Base-by-base conservation (phyloP, 2,888 invertebrate genomes). In the Sturmia bella region DNA sequence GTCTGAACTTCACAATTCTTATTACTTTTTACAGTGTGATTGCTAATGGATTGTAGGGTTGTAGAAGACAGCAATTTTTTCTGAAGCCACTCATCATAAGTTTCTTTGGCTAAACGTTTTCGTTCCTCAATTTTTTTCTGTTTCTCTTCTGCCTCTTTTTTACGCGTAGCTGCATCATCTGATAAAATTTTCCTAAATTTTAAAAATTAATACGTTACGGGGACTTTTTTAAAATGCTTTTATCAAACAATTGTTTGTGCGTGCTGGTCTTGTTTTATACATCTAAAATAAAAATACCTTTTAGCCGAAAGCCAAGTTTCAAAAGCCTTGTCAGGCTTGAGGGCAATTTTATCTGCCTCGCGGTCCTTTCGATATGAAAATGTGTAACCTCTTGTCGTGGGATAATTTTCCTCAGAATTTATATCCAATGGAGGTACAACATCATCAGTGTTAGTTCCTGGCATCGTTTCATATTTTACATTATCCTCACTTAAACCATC, bases 251-350 rank as follows among this genome's bases (percentile, higher is more conserved):
- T 27, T 6, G 3, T 27, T 27, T 27, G 3, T 27, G 27, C 27
- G 6, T 27, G n/a, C n/a, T n/a, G n/a, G n/a, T n/a, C n/a, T n/a
- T n/a, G 6, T 27, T 27, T 27, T 27, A 27, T 27, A 27, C 27
- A 27, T 27, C 3, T 27, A 32, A 9, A 9, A 27, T 27, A 32
- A 9, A 9, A 32, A 32, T 59, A 85, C 85, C 85, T 86, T 85
- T 91, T 91, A 12, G 87, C 87, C 1, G 87, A 88, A 3, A 85
- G 84, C 90, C 90, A 91, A 6, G 86, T 88, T 4, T 86, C 85
- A 61, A 86, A 91, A 3, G 91, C 90, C 13, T 83, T 56, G 24
- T 89, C 86, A 0, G 88, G 87, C 43, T 87, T 85, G 21, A 85
- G 57, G 0, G 85, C 86, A 48, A 86, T 85, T 76, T 86, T 87